A percentile compares a stretch with the other conserved stretches of the same genome.
Conservation (phyloP, 2,888 invertebrate species). For the Polymixis lichenea region DNA sequence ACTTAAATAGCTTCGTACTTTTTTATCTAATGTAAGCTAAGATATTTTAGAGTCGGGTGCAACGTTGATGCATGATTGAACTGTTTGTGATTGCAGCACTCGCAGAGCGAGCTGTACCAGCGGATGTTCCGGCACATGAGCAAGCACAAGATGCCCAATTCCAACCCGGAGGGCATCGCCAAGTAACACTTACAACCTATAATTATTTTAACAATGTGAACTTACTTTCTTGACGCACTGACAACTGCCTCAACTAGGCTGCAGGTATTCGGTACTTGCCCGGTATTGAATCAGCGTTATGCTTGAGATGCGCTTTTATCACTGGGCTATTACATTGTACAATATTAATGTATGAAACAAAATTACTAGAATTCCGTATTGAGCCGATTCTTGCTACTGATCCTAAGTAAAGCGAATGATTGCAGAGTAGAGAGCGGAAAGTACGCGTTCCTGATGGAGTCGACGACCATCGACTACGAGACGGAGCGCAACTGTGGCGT, state of each 20-base stretch:
- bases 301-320: too few species aligned
- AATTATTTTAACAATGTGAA: not conserved
- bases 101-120: slow-evolving; percentile 93
- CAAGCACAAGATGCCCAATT: slow-evolving; percentile 88
- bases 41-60: not conserved
- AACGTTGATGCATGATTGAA: too few species aligned
- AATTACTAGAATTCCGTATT: slow-evolving; percentile 1
- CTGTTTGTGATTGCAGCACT: slow-evolving; percentile 89
- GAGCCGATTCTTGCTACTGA: not conserved
- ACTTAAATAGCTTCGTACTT: not conserved
- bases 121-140: slow-evolving; percentile 95
- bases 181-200: slow-evolving; percentile 74
- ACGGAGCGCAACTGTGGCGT: slow-evolving; percentile 94
- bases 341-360: not conserved
- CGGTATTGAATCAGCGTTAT: too few species aligned
- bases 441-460: slow-evolving; percentile 97
- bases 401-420: slow-evolving; percentile 7
- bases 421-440: slow-evolving; percentile 76
- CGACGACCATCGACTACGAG: slow-evolving; percentile 96
- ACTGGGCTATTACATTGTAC: not conserved
- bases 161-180: slow-evolving; percentile 92
- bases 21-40: not conserved
- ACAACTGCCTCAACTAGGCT: not conserved
- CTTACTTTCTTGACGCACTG: not conserved
- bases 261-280: not conserved